A percentile compares a stretch with the other conserved stretches of the same genome.
Evolutionary conservation across 2,888 invertebrate species (phyloP).

Genomic region (Lasioglossum morio): DNA sequence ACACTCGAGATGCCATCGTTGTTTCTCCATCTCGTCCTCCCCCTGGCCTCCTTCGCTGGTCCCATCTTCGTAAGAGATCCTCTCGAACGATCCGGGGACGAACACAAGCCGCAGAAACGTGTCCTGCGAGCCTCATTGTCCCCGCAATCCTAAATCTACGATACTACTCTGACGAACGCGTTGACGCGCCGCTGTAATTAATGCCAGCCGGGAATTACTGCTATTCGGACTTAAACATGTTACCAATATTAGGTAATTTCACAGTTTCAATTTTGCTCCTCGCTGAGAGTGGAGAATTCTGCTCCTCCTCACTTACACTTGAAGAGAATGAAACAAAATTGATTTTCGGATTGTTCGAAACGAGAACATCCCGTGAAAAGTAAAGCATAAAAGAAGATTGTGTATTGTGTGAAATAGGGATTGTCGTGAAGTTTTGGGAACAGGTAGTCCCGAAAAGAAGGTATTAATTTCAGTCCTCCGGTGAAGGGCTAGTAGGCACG

Average conservation of each 20-base stretch:
- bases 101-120: constrained; percentile 26
- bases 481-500: constrained; percentile 16
- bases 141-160: constrained; percentile 34
- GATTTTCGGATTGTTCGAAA: too few relatives aligned
- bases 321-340: too few relatives aligned
- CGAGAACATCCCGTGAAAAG: too few relatives aligned
- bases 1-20: constrained; percentile 66
- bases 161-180: constrained; percentile 16
- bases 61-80: background rate
- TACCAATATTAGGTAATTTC: too few relatives aligned
- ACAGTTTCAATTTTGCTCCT: too few relatives aligned
- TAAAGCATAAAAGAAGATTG: background rate
- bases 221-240: background rate
- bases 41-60: background rate
- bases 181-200: background rate
- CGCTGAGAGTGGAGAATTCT: too few relatives aligned
- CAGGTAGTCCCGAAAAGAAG: background rate
- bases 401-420: background rate
- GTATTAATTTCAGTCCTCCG: constrained; percentile 40
- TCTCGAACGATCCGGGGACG: background rate
- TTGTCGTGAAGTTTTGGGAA: background rate
- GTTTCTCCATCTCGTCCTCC: constrained; percentile 33
- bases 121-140: constrained; percentile 33
- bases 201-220: background rate
- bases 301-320: too few relatives aligned